Base-by-base conservation (phyloP, 2,888 invertebrate genomes). In the Cephus spinipes region DNA sequence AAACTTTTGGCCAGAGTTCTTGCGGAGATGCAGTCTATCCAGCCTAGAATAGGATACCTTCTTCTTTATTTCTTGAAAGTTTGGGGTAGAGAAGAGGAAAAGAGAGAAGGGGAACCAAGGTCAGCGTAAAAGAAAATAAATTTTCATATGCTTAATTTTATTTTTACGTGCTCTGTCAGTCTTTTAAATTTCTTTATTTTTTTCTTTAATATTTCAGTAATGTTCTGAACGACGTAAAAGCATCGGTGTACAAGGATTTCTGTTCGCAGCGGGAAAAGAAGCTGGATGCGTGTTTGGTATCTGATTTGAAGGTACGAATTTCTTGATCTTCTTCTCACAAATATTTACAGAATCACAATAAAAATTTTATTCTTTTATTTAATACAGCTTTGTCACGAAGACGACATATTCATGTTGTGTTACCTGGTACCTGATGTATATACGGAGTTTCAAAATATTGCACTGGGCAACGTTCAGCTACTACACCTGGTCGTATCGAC, bases 401-500 rank as follows among this genome's bases (percentile, higher is more conserved):
- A 96, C 90, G 98, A 98, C 92, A 95, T 97, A 75, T 94, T 96
- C 88, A 94, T 98, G 91, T 95, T 98, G 92, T 96, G 97, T 89
- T 98, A 97, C 95, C 93, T 99, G 86, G 94, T 99, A 90, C 98
- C 98, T 75, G 98, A 98, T 91, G 94, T 98, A 81, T 99, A 97
- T 92, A 95, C 96, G 89, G 97, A 97, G 92, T 98, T 98, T 92
- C 96, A 97, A 89, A 95, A 95, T 85, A 95, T 96, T 88, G 96
- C 97, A 73, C 94, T 97, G 83, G 98, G 98, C 85, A 98, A 98
- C 91, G 95, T 96, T 80, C 96, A 97, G 88, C 93, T 99, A 82
- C 92, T 99, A 84, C 96, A 97, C 90, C 94, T 98, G 85, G 96
- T 99, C 85, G 96, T 99, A 76, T 96, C 98, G 12, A 96, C 97